Evolutionary conservation across 2,797 vertebrate species (phyloP).

Genomic region (Hafferia zeledoni): DNA sequence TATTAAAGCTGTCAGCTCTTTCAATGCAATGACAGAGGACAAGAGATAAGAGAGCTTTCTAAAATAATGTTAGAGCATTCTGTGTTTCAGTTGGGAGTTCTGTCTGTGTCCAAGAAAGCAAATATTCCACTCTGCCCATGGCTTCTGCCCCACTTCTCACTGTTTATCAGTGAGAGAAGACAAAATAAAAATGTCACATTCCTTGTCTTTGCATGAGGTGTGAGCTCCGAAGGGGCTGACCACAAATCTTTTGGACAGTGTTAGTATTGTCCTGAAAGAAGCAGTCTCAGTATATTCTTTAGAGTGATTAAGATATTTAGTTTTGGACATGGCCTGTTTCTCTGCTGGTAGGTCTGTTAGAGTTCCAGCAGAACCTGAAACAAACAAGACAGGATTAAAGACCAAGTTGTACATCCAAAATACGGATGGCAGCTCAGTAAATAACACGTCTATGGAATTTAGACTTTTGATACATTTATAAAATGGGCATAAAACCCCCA

Average conservation of each 20-base stretch:
- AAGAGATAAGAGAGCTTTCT: neutral
- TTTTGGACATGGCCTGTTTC: neutral
- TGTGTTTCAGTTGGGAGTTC: neutral
- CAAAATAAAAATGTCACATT: neutral
- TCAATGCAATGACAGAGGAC: neutral
- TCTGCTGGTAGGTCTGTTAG: neutral
- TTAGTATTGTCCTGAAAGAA: neutral
- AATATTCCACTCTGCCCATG: neutral
- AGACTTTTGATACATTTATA: neutral
- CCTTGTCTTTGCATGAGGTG: neutral
- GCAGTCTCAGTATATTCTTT: neutral
- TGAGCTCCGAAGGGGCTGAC: neutral
- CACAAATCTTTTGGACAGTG: neutral
- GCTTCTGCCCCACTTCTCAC: neutral
- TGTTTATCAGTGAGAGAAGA: neutral
- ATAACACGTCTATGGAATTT: neutral
- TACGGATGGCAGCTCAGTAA: neutral
- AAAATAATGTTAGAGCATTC: neutral
- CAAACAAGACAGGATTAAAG: neutral
- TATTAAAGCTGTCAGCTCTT: neutral
- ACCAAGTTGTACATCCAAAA: neutral
- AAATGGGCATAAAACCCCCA: neutral
- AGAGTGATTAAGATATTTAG: neutral
- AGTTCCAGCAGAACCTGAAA: neutral
- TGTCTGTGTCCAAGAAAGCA: neutral